Conservation (phyloP, 2,888 invertebrate species). For the Epinotia bilunana region DNA sequence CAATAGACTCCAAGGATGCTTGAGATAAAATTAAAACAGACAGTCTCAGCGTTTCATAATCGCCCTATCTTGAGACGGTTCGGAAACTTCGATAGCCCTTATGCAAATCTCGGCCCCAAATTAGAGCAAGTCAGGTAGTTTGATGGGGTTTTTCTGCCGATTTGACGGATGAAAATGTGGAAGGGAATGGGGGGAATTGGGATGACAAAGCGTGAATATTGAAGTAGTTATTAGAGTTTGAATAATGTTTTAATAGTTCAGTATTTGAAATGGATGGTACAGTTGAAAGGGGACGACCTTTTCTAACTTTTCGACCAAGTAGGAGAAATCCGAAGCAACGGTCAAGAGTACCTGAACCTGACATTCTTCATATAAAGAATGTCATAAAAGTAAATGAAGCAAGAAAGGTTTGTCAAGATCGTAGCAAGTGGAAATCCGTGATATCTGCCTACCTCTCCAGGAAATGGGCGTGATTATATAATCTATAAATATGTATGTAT, state of each 20-base stretch:
- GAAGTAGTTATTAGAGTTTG: neutral
- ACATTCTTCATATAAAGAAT: no score
- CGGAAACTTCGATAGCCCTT: conserved; percentile 71
- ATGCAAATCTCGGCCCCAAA: conserved; percentile 62
- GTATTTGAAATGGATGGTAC: neutral
- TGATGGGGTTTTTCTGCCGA: conserved; percentile 19
- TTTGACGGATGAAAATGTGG: conserved; percentile 7
- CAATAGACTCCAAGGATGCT: conserved; percentile 28
- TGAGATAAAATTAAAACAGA: conserved; percentile 45
- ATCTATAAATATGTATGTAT: no score
- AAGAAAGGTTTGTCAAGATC: no score
- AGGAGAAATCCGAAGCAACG: no score
- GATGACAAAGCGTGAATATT: conserved; percentile 7
- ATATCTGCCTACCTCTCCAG: no score
- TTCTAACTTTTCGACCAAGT: no score
- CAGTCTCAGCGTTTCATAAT: conserved; percentile 63
- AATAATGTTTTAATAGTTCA: neutral
- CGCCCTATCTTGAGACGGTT: conserved; percentile 56
- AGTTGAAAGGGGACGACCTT: no score
- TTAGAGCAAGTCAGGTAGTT: conserved; percentile 31
- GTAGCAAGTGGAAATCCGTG: no score
- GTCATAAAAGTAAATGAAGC: no score
- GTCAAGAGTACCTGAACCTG: no score
- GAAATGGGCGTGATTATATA: no score
- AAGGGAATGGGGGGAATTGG: no score